Evolutionary conservation across 1,140 invertebrate genomes (phyloP).

Genomic region (Drosophila santomea): DNA sequence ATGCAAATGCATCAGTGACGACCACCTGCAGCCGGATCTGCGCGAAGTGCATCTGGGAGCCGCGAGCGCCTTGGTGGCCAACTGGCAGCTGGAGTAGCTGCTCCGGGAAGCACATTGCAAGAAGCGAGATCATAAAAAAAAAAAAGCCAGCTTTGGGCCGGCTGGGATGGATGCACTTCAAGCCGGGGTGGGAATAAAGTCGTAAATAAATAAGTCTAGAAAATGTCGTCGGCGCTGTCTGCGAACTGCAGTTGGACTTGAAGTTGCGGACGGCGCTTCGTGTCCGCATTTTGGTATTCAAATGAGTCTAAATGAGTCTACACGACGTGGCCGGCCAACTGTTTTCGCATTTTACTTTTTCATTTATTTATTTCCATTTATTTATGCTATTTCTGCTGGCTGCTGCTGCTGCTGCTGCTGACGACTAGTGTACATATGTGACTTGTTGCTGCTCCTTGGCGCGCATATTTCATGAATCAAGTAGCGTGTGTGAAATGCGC

Average conservation of each 20-base stretch:
- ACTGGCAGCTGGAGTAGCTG: conserved; percentile 24
- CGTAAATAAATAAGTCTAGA: conserved; percentile 71
- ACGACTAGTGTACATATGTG: background rate
- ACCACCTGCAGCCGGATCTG: conserved; percentile 44
- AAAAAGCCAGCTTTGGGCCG: background rate
- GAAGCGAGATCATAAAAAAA: conserved; percentile 34
- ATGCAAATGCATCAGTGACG: conserved; percentile 32
- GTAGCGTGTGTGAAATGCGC: conserved; percentile 71
- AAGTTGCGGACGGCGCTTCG: conserved; percentile 49
- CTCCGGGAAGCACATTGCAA: conserved; percentile 5
- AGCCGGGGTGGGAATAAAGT: conserved; percentile 45
- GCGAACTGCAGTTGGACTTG: conserved; percentile 34
- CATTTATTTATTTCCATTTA: conserved; percentile 40
- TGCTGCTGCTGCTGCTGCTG: no score
- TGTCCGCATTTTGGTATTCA: conserved; percentile 71
- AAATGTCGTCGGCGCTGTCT: conserved; percentile 50
- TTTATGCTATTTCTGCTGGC: conserved; percentile 33
- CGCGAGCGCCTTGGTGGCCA: conserved; percentile 24
- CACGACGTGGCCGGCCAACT: conserved; percentile 55
- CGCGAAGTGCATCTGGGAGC: conserved; percentile 6
- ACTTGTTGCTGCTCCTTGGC: conserved; percentile 60
- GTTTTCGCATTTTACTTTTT: conserved; percentile 35
- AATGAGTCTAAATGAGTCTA: conserved; percentile 75
- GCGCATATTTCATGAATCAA: conserved; percentile 80
- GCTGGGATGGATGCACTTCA: conserved; percentile 48